Base-by-base conservation (phyloP, 2,888 invertebrate species). In the Acanthococcus lagerstroemiae region DNA sequence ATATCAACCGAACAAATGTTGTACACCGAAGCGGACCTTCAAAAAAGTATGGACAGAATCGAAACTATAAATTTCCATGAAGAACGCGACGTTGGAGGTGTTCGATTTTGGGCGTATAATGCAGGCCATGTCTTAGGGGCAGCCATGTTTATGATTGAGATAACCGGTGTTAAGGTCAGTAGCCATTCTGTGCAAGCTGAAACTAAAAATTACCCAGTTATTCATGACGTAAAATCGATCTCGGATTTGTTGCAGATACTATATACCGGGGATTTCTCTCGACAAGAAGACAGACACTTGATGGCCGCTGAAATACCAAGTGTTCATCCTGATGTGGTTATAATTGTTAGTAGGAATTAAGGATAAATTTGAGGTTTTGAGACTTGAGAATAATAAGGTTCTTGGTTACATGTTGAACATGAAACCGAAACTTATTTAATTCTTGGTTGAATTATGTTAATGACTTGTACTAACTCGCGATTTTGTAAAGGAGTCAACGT, bases 81-180 rank as follows among this genome's bases (percentile, higher is more conserved):
- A 76, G 97, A 99, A 76, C 94, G 94, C 72, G 97, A 97, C 73
- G 90, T 99, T 0, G 87, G 92, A 73, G 99, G 96, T 0, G 86
- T 99, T 0, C 85, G 92, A 73, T 99, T 99, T 79, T 97, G 97
- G 91, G 95, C 96, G 0, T 99, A 99, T 77, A 94, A 95, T 76
- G 99, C 99, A 0, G 99, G 99, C 0, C 99, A 99, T 77, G 99
- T 99, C 3, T 80, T 99, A 0, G 99, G 99, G 0, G 99, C 99
- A 0, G 97, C 97, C 65, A 99, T 99, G 97, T 99, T 99, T 76
- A 96, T 99, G 95, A 92, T 99, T 67, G 97, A 99, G 81, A 99
- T 99, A 57, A 99, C 97, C 27, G 99, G 97, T 15, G 95, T 97
- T 1, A 95, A 93, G 80, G 83, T 84, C 74, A 58, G 54, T 37